A percentile compares a stretch with the other conserved stretches of the same genome.
Conservation (phyloP, 2,113 vertebrate genomes). For the Tetrax tetrax region DNA sequence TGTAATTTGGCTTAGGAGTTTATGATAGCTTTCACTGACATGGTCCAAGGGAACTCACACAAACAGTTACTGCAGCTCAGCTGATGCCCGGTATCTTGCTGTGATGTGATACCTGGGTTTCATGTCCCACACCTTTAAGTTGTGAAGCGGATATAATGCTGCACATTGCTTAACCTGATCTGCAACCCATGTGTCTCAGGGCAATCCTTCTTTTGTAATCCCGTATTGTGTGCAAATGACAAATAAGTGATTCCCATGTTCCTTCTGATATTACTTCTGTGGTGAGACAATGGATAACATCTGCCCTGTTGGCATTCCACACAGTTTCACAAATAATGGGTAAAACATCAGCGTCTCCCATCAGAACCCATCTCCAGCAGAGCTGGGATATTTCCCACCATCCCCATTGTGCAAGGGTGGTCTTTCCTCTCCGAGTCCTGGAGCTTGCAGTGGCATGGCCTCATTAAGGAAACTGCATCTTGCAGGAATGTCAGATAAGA, state of each 20-base stretch:
- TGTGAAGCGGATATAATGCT: neutral
- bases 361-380: neutral
- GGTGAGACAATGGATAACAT: constrained; percentile 40
- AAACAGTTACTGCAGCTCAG: neutral
- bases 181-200: neutral
- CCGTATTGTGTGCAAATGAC: neutral
- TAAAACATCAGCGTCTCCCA: neutral
- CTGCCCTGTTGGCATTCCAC: neutral
- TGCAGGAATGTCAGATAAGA: constrained; percentile 34
- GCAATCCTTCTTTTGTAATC: neutral
- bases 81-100: neutral
- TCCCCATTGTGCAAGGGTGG: constrained; percentile 18
- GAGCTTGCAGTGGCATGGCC: neutral
- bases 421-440: neutral
- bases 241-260: neutral
- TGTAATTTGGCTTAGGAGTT: neutral
- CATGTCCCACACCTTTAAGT: neutral
- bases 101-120: neutral
- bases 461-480: neutral
- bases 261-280: constrained; percentile 1
- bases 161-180: neutral
- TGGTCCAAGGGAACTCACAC: neutral
- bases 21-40: neutral
- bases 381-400: neutral
- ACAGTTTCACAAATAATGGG: constrained; percentile 34